A percentile compares a stretch with the other conserved stretches of the same genome.
Conservation (phyloP, 2,113 vertebrate genomes). For the Spheniscus mendiculus region DNA sequence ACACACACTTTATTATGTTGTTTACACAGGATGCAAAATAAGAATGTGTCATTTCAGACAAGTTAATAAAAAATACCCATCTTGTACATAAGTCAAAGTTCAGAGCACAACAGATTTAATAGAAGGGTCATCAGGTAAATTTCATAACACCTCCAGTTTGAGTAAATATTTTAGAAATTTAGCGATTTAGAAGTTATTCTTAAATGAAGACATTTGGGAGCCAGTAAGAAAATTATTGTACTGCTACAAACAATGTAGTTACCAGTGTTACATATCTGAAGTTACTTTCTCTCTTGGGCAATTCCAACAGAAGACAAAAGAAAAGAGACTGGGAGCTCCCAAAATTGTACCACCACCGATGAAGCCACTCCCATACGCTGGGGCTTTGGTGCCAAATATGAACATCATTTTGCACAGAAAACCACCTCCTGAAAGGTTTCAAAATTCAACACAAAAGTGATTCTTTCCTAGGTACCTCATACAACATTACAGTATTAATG, state of each 20-base stretch:
- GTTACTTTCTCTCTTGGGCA: not conserved
- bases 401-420: not conserved
- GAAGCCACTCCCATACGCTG: not conserved
- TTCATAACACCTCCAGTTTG: not conserved
- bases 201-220: not conserved
- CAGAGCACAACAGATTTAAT: not conserved
- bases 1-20: not conserved
- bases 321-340: not conserved
- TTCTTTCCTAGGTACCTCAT: not conserved
- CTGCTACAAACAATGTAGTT: not conserved
- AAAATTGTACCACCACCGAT: not conserved
- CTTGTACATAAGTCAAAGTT: not conserved
- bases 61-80: not conserved
- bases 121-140: not conserved
- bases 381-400: not conserved
- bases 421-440: not conserved
- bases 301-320: not conserved
- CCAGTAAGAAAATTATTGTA: not conserved
- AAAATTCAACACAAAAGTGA: not conserved
- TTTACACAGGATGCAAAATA: not conserved
- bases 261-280: not conserved
- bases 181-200: not conserved
- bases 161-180: not conserved
- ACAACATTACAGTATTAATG: not conserved
- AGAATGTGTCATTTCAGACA: not conserved